These are phyloP conservation scores for Zeuzera pyrina DNA, from an alignment of 2,888 invertebrate genomes.

Conservation along the genomic window DNA sequence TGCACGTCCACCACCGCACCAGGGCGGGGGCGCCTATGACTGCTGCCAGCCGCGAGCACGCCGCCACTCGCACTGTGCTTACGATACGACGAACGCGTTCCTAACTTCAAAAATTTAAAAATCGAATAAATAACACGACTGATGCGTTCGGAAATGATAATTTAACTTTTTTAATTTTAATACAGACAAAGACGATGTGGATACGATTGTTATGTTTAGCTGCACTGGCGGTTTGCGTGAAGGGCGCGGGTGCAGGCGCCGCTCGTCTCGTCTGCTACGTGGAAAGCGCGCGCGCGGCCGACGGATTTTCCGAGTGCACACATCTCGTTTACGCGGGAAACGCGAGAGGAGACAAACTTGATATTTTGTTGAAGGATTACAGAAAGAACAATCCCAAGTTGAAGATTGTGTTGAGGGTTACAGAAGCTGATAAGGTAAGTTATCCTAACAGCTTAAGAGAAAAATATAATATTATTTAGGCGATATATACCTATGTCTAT, in stretches of 20 bases:
- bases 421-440: slow-evolving; percentile 73
- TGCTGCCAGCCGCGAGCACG: slow-evolving; percentile 30
- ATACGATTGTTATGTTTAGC: slow-evolving; percentile 44
- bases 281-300: slow-evolving; percentile 36
- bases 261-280: slow-evolving; percentile 63
- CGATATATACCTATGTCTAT: too few relatives aligned
- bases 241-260: slow-evolving; percentile 58
- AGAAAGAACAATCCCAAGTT: slow-evolving; percentile 59
- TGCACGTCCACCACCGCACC: slow-evolving; percentile 29
- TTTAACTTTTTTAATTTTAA: slow-evolving; percentile 29
- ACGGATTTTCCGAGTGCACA: slow-evolving; percentile 59
- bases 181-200: slow-evolving; percentile 60
- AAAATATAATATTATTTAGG: too few relatives aligned
- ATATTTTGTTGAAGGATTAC: slow-evolving; percentile 56
- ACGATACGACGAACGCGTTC: slow-evolving; percentile 55
- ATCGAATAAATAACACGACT: slow-evolving; percentile 23
- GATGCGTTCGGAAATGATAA: slow-evolving; percentile 36
- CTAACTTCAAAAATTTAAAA: slow-evolving; percentile 34
- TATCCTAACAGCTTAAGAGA: too few relatives aligned
- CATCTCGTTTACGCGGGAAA: slow-evolving; percentile 64
- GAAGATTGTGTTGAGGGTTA: slow-evolving; percentile 70
- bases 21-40: slow-evolving; percentile 61
- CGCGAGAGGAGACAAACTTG: slow-evolving; percentile 56
- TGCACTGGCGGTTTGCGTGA: slow-evolving; percentile 35
- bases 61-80: slow-evolving; percentile 52